Percentiles rank a stretch among this genome's conserved stretches.
These are phyloP conservation scores for Microcebus ravelobensis DNA, from an alignment of 2,113 vertebrate species.

Conservation along the genomic window DNA sequence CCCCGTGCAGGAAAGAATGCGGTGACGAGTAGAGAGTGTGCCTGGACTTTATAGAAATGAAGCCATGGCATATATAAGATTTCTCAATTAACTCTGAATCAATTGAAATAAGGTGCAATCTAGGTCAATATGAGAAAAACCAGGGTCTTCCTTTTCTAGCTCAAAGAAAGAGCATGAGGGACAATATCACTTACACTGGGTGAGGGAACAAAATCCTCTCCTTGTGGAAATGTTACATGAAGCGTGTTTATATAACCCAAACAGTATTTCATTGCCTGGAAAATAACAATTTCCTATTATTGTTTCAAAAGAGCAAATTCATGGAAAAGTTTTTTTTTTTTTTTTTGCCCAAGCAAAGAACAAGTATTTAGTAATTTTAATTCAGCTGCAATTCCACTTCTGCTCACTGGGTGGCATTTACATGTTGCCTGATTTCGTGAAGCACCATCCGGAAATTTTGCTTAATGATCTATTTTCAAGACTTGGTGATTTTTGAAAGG, in stretches of 20 bases:
- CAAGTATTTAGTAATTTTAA: not conserved
- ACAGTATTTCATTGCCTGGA: not conserved
- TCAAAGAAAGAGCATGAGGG: too few species aligned
- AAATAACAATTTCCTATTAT: not conserved
- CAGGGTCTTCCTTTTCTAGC: not conserved
- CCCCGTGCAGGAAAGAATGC: fast-evolving
- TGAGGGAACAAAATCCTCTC: not conserved
- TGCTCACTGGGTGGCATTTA: not conserved
- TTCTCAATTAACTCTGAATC: not conserved
- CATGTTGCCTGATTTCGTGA: not conserved
- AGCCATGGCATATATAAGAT: fast-evolving
- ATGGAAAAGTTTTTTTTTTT: not conserved
- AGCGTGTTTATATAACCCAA: not conserved
- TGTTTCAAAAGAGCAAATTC: slow-evolving; percentile 18
- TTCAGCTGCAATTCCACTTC: not conserved
- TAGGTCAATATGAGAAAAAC: not conserved
- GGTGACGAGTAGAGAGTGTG: fast-evolving
- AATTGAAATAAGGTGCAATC: not conserved
- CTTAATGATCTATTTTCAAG: not conserved
- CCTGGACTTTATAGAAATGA: not conserved
- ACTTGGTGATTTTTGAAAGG: not conserved
- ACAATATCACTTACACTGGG: not conserved
- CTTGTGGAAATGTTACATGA: not conserved
- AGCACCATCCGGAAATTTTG: fast-evolving
- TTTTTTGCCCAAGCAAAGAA: not conserved